phyloP scores from a whole-genome alignment of 1,140 invertebrate species.

The Archegozetes longisetosus region DNA sequence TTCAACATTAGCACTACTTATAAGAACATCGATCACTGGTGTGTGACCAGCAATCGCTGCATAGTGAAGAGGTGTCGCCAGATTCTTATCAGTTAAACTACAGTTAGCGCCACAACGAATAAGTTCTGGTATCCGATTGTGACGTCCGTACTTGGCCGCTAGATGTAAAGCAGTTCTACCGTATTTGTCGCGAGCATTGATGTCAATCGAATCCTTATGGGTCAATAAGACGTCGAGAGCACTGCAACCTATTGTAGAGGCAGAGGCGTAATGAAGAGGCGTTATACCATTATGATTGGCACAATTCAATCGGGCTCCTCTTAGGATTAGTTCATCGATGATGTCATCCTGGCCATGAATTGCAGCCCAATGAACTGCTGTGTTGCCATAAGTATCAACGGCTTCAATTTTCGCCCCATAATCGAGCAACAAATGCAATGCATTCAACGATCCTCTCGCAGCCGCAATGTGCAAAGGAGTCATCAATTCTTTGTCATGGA shows the following conservation, averaged over 20 bases:
- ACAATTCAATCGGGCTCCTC: background rate
- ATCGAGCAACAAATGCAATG: slow-evolving; percentile 39
- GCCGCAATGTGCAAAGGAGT: slow-evolving; percentile 44
- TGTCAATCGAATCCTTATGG: background rate
- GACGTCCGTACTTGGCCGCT: slow-evolving; percentile 19
- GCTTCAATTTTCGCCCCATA: slow-evolving; percentile 36
- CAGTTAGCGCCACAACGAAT: slow-evolving; percentile 40
- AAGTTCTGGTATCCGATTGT: slow-evolving; percentile 21
- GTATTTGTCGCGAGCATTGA: slow-evolving; percentile 34
- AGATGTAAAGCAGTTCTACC: slow-evolving; percentile 46
- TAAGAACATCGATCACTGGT: background rate
- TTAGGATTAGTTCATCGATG: background rate
- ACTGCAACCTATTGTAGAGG: background rate
- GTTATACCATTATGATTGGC: slow-evolving; percentile 25
- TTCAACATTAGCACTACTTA: background rate
- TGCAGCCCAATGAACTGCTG: slow-evolving; percentile 36
- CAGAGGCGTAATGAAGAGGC: slow-evolving; percentile 43
- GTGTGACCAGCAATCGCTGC: background rate
- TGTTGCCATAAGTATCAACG: slow-evolving; percentile 36
- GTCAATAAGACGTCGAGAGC: background rate
- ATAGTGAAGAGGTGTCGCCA: slow-evolving; percentile 45
- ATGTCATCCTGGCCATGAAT: slow-evolving; percentile 3
- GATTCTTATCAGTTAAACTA: slow-evolving; percentile 44
- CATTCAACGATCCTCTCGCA: slow-evolving; percentile 35
- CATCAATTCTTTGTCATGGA: slow-evolving; percentile 4